phyloP scores from a whole-genome alignment of 2,113 vertebrate species.

The Galeopterus variegatus region DNA sequence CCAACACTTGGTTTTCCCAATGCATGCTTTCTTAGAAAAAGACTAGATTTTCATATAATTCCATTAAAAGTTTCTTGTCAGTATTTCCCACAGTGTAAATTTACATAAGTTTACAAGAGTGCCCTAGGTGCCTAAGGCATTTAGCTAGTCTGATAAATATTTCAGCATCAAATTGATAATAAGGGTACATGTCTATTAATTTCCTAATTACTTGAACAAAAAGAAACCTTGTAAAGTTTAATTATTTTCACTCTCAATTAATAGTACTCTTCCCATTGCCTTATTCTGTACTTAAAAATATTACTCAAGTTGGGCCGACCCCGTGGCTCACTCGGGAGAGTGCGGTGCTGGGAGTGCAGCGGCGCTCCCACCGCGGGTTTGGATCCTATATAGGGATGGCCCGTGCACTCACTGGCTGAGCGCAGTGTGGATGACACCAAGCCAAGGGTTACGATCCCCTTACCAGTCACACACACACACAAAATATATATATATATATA shows the following conservation, averaged over 20 bases:
- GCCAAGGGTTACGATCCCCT: too few relatives aligned
- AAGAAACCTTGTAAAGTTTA: background rate
- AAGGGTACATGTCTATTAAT: background rate
- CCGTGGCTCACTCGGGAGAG: too few relatives aligned
- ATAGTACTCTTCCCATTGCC: background rate
- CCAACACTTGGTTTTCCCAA: background rate
- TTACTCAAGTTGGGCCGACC: background rate
- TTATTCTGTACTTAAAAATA: background rate
- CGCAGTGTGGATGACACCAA: too few relatives aligned
- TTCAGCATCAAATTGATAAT: conserved; percentile 40
- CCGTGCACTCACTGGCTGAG: too few relatives aligned
- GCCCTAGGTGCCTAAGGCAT: background rate
- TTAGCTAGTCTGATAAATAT: background rate
- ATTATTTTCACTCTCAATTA: background rate
- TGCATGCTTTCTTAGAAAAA: background rate
- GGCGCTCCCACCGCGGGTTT: too few relatives aligned
- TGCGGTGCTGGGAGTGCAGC: too few relatives aligned
- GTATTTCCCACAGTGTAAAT: background rate
- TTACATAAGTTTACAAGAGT: background rate
- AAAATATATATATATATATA: too few relatives aligned
- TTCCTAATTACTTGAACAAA: background rate
- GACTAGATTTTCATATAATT: conserved; percentile 26
- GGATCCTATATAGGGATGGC: too few relatives aligned
- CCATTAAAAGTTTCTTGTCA: background rate
- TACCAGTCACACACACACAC: too few relatives aligned